phyloP scores from a whole-genome alignment of 53 echinoderm and acorn worm genomes.

The Stichopus horrens region DNA sequence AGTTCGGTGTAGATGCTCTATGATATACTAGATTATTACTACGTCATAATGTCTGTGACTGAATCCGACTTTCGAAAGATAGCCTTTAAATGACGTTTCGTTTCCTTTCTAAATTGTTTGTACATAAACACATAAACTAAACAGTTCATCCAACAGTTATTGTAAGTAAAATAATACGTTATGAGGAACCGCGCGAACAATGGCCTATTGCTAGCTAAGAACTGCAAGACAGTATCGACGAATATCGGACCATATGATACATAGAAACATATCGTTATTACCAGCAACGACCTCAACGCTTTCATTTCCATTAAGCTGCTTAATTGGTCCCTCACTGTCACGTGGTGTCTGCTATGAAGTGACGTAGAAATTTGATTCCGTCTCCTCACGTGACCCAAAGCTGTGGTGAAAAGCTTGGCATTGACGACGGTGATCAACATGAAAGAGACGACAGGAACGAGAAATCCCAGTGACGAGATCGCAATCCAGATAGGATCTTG shows the following conservation, averaged over 20 bases:
- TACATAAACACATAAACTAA: slow-evolving; percentile 4
- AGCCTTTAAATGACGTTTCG: not conserved
- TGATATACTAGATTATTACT: too few species aligned
- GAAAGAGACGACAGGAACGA: not conserved
- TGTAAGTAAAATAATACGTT: not conserved
- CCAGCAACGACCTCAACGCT: not conserved
- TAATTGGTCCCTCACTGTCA: not conserved
- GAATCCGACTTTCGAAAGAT: not conserved
- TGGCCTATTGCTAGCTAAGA: not conserved
- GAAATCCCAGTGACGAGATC: not conserved
- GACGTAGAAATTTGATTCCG: not conserved
- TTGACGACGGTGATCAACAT: not conserved
- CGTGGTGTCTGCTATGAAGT: not conserved
- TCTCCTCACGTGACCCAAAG: not conserved
- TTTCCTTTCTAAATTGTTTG: not conserved
- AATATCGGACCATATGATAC: not conserved
- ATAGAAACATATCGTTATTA: not conserved
- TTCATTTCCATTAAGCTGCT: slow-evolving; percentile 7
- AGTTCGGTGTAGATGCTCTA: too few species aligned
- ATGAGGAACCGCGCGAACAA: too few species aligned
- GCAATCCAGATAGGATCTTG: not conserved
- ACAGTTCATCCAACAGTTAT: slow-evolving; percentile 19
- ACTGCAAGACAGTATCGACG: not conserved
- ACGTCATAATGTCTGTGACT: too few species aligned
- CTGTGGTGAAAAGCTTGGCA: not conserved